Percentiles rank a stretch among this genome's conserved stretches.
Evolutionary conservation across 1,140 invertebrate genomes (phyloP).

Genomic region (Pogonomyrmex barbatus): DNA sequence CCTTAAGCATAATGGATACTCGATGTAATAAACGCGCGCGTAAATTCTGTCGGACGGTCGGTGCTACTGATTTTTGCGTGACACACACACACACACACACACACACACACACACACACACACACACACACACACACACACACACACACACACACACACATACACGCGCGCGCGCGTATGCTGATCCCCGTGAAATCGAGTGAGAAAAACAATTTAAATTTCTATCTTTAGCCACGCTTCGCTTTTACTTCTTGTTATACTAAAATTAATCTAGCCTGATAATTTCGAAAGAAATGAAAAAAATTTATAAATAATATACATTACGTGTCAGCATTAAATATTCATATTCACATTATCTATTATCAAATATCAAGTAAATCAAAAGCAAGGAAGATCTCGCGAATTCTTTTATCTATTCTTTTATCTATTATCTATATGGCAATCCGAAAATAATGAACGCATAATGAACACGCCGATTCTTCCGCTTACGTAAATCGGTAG

Average conservation of each 20-base stretch:
- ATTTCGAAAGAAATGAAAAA: neutral
- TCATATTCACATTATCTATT: neutral
- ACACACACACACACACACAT: too few relatives aligned
- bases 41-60: slow-evolving; percentile 12
- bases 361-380: neutral
- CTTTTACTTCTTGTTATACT: neutral
- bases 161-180: neutral
- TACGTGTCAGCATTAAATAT: neutral
- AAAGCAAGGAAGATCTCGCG: neutral
- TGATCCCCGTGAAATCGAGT: slow-evolving; percentile 21
- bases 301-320: neutral
- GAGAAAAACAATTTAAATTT: slow-evolving; percentile 2
- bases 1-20: slow-evolving; percentile 57
- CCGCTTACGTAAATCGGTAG: slow-evolving; percentile 25
- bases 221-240: neutral
- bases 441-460: neutral
- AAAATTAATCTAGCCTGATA: neutral
- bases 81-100: too few relatives aligned
- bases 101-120: too few relatives aligned
- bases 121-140: too few relatives aligned
- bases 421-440: too few relatives aligned
- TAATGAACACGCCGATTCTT: neutral
- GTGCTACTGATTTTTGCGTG: neutral
- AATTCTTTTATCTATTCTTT: neutral
- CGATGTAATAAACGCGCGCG: slow-evolving; percentile 56